Base-by-base conservation (phyloP, 2,797 vertebrate species). In the Cossypha heuglini region DNA sequence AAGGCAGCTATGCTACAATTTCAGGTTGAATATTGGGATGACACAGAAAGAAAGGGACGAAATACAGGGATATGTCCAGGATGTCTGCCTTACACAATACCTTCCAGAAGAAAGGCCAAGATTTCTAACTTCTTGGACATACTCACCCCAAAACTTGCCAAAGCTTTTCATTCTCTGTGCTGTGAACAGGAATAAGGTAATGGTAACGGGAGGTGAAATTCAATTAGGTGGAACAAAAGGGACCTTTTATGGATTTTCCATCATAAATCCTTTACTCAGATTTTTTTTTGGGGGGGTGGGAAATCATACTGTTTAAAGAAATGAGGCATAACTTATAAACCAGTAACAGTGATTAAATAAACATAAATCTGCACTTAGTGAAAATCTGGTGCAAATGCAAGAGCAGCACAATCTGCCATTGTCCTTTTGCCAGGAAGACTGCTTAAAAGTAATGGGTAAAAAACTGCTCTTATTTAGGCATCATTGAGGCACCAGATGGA, bases 191-290 rank as follows among this genome's bases (percentile, higher is more conserved):
- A 91, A 96, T 96, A 97, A 88, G 89, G 95, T 95, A 96, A 97
- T 94, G 91, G 93, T 78, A 94, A 94, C 3, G 18, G 73, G 94
- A 95, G 96, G 89, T 5, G 25, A 96, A 96, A 94, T 93, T 90
- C 66, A 95, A 95, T 97, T 95, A 95, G 87, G 87, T 96, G 96
- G 95, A 95, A 96, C 94, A 96, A 96, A 97, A 95, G 62, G 69
- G 86, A 91, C 58, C 21, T 73, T 94, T 94, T 94, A 84, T 57
- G 54, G 76, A 81, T 95, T 97, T 97, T 97, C 95, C 92, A 93
- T 91, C 79, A 96, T 94, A 95, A 96, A 96, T 94, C 75, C 66
- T 94, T 72, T 75, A 69, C 55, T 94, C 1, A 2, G 29, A 28
- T 33, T 31, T 55, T 84, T 83, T 72, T 63, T 31, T 11, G 43